These are phyloP conservation scores for Rattus norvegicus DNA, from an alignment of 2,113 vertebrate genomes.

Conservation along the genomic window DNA sequence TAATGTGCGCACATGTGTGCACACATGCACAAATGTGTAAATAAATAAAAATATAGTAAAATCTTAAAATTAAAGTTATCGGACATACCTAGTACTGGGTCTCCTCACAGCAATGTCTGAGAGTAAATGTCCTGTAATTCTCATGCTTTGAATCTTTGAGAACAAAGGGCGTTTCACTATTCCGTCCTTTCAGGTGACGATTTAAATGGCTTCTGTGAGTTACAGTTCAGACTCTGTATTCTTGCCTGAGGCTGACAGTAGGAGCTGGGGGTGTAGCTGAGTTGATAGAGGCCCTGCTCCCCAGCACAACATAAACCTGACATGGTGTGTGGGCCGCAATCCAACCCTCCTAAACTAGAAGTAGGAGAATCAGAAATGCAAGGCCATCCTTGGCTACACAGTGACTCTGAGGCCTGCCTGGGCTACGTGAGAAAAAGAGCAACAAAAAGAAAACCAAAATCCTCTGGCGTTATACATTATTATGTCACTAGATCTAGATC, in stretches of 20 bases:
- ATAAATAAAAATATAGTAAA: background rate
- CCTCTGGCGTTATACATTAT: background rate
- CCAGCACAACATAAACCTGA: background rate
- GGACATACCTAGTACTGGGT: background rate
- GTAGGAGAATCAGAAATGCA: background rate
- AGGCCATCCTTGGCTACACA: background rate
- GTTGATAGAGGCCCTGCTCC: background rate
- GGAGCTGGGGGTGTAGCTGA: background rate
- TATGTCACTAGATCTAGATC: constrained; percentile 1
- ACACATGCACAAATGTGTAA: background rate
- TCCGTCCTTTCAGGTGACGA: background rate
- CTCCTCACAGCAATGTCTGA: background rate
- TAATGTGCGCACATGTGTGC: too few species aligned
- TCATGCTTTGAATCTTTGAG: background rate
- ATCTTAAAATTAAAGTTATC: background rate
- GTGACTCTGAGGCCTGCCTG: background rate
- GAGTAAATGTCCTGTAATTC: background rate
- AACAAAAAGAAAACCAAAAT: background rate
- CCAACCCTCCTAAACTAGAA: background rate
- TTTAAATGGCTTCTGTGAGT: background rate
- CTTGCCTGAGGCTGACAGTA: background rate
- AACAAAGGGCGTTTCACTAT: background rate
- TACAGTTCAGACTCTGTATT: background rate
- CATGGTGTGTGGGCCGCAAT: background rate
- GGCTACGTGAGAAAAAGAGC: background rate